Base-by-base conservation (phyloP, 2,113 vertebrate genomes). In the Scomber colias region DNA sequence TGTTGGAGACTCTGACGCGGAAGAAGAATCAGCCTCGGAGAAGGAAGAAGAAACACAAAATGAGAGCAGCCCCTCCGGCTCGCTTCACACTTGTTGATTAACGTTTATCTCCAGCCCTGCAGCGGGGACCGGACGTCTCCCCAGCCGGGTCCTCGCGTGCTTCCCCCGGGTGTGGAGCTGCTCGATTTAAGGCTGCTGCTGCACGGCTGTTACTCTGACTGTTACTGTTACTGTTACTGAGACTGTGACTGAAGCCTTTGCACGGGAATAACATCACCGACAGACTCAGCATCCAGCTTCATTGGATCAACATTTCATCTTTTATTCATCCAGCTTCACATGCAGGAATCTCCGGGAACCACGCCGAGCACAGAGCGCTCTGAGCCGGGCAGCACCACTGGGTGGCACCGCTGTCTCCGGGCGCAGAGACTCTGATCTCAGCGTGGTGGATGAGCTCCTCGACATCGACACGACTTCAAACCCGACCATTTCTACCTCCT, bases 331-430 rank as follows among this genome's bases (percentile, higher is more conserved):
- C 53, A 2, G 79, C 49, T 53, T 78, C 48, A 61, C 6, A 3
- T 16, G 27, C 71, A 13, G 61, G 46, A 17, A 72, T 59, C 71
- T 62, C 68, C 31, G 63, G 71, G 67, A 35, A 24, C 1, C 57
- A 12, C 17, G 0, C n/a, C 19, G 77, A 53, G 65, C 66, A 4
- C 55, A 21, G 81, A 64, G 68, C 73, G 5, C 66, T 27, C 14
- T 56, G 8, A 70, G 62, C 61, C 19, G 40, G 0, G 62, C 61
- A 0, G 85, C 75, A 65, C 81, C 85, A 79, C 90, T 35, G 83
- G 81, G 78, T 81, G 83, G 87, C 83, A 83, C 83, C 87, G 79
- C 83, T 80, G 85, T 85, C 77, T 77, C 83, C 85, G 85, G 79
- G 72, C 64, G 70, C 51, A 66, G 45, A 27, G 46, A 17, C 77